These are phyloP conservation scores for Cyprinodon tularosa DNA, from an alignment of 2,113 vertebrate species.

Conservation along the genomic window DNA sequence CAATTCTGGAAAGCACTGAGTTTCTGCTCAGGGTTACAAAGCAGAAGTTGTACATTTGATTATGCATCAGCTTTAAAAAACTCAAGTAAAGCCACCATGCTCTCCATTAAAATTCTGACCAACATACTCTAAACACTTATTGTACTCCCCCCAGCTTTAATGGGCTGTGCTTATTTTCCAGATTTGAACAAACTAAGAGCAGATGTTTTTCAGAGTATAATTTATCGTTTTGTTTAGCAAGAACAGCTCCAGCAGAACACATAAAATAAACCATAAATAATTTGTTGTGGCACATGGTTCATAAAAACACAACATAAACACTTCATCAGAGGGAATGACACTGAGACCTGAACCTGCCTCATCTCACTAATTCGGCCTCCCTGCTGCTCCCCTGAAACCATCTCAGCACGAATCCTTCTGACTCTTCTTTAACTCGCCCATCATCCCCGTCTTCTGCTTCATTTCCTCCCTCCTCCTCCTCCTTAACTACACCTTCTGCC, in stretches of 20 bases:
- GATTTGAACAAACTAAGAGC: background rate
- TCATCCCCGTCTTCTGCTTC: conserved; percentile 25
- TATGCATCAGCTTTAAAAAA: conserved; percentile 35
- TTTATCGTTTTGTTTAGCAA: conserved; percentile 1
- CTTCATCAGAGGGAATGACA: conserved; percentile 14
- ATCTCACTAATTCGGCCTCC: conserved; percentile 33
- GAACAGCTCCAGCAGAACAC: background rate
- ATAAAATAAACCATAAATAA: background rate
- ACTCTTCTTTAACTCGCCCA: conserved; percentile 17
- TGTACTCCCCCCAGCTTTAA: background rate
- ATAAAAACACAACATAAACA: background rate
- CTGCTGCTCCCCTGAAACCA: conserved; percentile 46
- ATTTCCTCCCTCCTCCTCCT: conserved; percentile 20
- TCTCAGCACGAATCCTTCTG: conserved; percentile 37
- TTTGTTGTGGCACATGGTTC: background rate
- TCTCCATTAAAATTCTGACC: conserved; percentile 5
- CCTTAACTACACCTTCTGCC: conserved; percentile 67
- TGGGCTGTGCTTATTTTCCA: background rate
- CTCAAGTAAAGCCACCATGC: background rate
- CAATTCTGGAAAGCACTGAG: background rate
- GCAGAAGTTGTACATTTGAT: conserved; percentile 21
- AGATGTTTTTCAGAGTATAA: background rate
- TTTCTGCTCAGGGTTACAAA: conserved; percentile 28
- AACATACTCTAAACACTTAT: background rate
- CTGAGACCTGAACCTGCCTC: conserved; percentile 26